phyloP scores from a whole-genome alignment of 2,888 invertebrate species.

The Melanargia galathea region DNA sequence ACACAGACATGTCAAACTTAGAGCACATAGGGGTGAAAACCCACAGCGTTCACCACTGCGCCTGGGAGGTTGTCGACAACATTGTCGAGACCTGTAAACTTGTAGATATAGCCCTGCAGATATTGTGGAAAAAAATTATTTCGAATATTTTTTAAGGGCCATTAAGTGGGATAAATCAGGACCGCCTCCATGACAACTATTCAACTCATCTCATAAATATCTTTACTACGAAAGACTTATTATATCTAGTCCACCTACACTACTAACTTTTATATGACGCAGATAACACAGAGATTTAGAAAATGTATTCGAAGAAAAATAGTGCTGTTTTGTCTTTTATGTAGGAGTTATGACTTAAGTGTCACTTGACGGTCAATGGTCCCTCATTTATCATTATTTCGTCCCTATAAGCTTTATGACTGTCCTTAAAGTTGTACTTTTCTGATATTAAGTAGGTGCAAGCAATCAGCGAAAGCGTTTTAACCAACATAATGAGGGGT shows the following conservation, averaged over 20 bases:
- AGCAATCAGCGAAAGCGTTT: background rate
- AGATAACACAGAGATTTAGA: background rate
- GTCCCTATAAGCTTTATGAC: slow-evolving; percentile 1
- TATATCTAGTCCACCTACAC: background rate
- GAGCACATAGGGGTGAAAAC: no score
- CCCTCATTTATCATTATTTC: slow-evolving; percentile 7
- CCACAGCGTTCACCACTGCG: no score
- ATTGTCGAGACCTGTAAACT: no score
- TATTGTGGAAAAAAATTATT: no score
- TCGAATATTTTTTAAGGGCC: no score
- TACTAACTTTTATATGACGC: slow-evolving; percentile 7
- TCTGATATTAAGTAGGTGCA: background rate
- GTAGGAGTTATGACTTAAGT: slow-evolving; percentile 12
- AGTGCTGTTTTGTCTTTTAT: slow-evolving; percentile 7
- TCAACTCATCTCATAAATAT: no score
- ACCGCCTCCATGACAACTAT: no score
- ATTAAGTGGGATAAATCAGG: no score
- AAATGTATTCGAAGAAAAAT: slow-evolving; percentile 11
- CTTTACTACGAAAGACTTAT: background rate
- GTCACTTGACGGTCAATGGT: slow-evolving; percentile 10
- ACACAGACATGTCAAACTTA: no score
- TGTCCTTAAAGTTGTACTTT: no score
- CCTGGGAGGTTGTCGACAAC: no score
- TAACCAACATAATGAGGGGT: background rate
- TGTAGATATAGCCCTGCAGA: no score